Conservation (phyloP, 2,797 vertebrate species). For the Glossophaga mutica region DNA sequence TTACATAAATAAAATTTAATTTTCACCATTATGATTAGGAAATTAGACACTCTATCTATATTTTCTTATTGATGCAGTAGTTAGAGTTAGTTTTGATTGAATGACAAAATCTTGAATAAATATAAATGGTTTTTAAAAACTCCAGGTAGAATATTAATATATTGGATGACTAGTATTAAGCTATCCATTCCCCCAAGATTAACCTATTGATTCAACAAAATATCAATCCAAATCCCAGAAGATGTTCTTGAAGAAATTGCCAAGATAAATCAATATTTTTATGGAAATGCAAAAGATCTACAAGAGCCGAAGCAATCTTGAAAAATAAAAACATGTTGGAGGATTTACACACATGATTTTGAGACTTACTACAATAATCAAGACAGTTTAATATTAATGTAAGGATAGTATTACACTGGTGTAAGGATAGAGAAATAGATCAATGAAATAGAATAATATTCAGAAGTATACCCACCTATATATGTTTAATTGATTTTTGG, state of each 20-base stretch:
- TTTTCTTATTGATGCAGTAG: background rate
- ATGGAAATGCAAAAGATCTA: background rate
- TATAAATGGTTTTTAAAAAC: background rate
- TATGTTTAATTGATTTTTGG: background rate
- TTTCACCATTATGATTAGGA: background rate
- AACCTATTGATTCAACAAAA: background rate
- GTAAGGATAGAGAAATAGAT: background rate
- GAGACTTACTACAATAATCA: background rate
- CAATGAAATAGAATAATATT: background rate
- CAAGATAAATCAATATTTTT: background rate
- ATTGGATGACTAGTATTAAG: background rate
- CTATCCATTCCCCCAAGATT: background rate
- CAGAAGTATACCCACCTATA: background rate
- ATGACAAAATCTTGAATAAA: background rate
- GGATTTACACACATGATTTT: background rate
- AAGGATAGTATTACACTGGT: background rate
- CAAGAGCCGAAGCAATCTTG: background rate
- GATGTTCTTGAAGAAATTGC: background rate
- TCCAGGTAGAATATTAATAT: background rate
- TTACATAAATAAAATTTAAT: too few species aligned
- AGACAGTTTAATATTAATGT: background rate
- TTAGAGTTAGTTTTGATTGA: background rate
- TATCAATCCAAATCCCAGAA: background rate
- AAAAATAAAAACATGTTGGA: background rate
- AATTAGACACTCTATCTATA: background rate